Conservation (phyloP, 2,888 invertebrate genomes). For the Eupithecia exiguata region DNA sequence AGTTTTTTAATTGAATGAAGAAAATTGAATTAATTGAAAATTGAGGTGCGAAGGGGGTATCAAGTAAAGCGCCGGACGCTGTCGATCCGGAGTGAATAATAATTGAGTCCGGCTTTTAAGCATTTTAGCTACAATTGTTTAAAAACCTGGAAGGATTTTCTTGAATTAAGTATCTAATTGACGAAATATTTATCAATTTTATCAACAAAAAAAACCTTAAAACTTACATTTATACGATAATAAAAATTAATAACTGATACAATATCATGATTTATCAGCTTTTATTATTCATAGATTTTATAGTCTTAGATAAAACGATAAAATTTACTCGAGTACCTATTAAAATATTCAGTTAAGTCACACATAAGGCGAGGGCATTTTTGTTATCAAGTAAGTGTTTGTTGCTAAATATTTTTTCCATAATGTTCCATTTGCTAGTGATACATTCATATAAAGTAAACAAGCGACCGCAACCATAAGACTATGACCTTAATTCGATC, state of each 20-base stretch:
- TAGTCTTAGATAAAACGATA: conserved; percentile 1
- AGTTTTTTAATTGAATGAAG: too few species aligned
- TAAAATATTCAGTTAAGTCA: neutral
- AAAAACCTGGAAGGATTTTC: too few species aligned
- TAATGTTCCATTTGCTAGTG: neutral
- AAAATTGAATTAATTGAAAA: too few species aligned
- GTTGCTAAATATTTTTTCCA: neutral
- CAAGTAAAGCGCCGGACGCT: too few species aligned
- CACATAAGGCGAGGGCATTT: conserved; percentile 53
- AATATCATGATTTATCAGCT: conserved; percentile 25
- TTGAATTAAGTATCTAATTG: too few species aligned
- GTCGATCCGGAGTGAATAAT: too few species aligned
- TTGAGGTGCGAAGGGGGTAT: too few species aligned
- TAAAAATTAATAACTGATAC: conserved; percentile 3
- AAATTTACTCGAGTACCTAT: neutral
- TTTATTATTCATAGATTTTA: neutral
- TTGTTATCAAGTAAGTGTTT: conserved; percentile 52
- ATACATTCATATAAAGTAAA: neutral
- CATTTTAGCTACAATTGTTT: too few species aligned
- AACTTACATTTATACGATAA: neutral
- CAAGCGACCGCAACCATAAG: neutral
- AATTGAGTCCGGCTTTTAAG: too few species aligned
- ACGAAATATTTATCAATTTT: too few species aligned
- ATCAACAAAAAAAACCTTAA: conserved; percentile 4
- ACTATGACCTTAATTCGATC: neutral